These are phyloP conservation scores for Pseudoips prasinana DNA, from an alignment of 2,888 invertebrate species.

Conservation along the genomic window DNA sequence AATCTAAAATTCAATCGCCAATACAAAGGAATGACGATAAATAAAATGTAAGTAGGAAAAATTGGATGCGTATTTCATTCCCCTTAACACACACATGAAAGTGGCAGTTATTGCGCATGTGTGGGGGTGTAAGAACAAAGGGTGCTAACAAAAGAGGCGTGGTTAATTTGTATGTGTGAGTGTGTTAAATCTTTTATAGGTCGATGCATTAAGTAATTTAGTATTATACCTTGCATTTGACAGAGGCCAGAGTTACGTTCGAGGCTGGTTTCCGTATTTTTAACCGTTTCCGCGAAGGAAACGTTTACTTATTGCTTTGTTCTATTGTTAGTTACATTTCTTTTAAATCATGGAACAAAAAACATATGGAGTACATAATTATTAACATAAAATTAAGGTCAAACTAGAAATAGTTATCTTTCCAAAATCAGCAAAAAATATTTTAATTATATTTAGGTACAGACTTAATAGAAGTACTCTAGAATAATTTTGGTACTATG, in stretches of 20 bases:
- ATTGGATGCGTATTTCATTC: slow-evolving; percentile 61
- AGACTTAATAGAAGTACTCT: too few relatives aligned
- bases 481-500: too few relatives aligned
- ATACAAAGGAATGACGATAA: slow-evolving; percentile 37
- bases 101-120: slow-evolving; percentile 49
- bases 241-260: slow-evolving; percentile 34
- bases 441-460: too few relatives aligned
- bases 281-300: slow-evolving; percentile 24
- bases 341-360: too few relatives aligned
- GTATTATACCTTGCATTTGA: slow-evolving; percentile 75
- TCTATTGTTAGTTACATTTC: too few relatives aligned
- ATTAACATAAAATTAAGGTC: too few relatives aligned
- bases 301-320: slow-evolving; percentile 5
- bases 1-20: slow-evolving; percentile 44
- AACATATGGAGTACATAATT: too few relatives aligned
- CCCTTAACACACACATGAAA: slow-evolving; percentile 50
- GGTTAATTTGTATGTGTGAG: slow-evolving; percentile 54
- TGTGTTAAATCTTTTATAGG: slow-evolving; percentile 79
- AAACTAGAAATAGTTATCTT: too few relatives aligned
- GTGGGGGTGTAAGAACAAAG: slow-evolving; percentile 62
- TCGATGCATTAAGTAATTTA: slow-evolving; percentile 80
- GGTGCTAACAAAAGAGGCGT: slow-evolving; percentile 49
- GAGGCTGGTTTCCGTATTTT: slow-evolving; percentile 24
- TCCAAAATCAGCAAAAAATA: too few relatives aligned
- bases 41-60: slow-evolving; percentile 66